Percentiles rank a stretch among this genome's conserved stretches.
These are phyloP conservation scores for Trematocara macrostoma DNA, from an alignment of 2,113 vertebrate species.

Conservation along the genomic window DNA sequence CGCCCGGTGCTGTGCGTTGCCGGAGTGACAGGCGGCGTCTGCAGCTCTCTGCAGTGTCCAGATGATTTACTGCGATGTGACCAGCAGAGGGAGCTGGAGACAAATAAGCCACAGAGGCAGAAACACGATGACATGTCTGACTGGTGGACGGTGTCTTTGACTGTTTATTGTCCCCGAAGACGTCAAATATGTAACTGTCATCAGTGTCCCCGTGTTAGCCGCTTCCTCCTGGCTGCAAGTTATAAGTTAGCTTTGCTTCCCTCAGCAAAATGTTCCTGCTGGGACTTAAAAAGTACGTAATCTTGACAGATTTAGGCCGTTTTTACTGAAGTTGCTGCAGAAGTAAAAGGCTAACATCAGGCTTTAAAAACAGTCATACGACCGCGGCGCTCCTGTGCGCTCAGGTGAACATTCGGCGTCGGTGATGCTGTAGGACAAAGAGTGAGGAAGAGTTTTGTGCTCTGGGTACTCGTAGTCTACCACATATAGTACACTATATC, in stretches of 20 bases:
- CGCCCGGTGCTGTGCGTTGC: conserved; percentile 9
- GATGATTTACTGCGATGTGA: background rate
- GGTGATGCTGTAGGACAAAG: background rate
- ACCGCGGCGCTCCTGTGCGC: too few relatives aligned
- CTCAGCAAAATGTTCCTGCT: accelerated
- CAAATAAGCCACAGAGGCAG: background rate
- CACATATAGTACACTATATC: accelerated
- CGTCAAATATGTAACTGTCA: background rate
- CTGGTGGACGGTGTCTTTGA: background rate
- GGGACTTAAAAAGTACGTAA: accelerated
- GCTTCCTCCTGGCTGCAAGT: background rate
- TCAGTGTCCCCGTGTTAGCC: background rate
- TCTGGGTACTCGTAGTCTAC: background rate
- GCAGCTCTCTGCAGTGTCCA: conserved; percentile 3
- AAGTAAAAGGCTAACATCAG: background rate
- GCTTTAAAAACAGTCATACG: accelerated
- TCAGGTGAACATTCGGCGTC: background rate
- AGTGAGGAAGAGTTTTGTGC: background rate
- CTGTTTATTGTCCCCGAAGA: background rate
- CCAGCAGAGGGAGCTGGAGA: conserved; percentile 20
- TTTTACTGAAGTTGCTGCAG: background rate
- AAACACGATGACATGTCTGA: accelerated
- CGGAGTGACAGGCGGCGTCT: background rate
- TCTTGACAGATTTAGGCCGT: background rate
- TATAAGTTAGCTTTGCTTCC: accelerated